These are phyloP conservation scores for Deroptyus accipitrinus DNA, from an alignment of 2,113 vertebrate genomes.

Conservation along the genomic window DNA sequence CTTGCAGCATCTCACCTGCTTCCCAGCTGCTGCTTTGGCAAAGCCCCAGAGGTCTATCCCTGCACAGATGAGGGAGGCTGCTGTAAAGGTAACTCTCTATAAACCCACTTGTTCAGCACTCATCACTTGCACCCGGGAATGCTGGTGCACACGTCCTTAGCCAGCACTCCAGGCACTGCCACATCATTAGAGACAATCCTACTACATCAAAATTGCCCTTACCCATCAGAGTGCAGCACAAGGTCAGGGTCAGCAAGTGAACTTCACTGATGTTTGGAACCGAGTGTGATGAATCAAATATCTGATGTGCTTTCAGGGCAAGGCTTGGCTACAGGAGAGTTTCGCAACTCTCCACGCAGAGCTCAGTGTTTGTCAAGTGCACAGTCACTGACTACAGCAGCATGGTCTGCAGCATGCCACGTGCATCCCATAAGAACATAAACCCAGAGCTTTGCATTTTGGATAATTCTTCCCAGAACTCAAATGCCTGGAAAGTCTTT, in stretches of 20 bases:
- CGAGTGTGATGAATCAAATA: background rate
- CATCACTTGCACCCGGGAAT: background rate
- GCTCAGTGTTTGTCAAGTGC: background rate
- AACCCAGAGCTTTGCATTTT: constrained; percentile 1
- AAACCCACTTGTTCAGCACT: background rate
- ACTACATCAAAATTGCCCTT: background rate
- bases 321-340: background rate
- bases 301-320: background rate
- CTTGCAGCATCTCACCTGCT: background rate
- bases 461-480: constrained; percentile 45
- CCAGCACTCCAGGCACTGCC: background rate
- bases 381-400: background rate
- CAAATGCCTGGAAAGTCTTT: constrained; percentile 33
- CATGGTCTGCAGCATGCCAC: background rate
- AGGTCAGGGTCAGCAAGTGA: background rate
- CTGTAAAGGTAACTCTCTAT: background rate
- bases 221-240: background rate
- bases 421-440: background rate
- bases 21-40: background rate
- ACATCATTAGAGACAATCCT: background rate
- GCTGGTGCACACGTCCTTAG: background rate
- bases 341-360: background rate
- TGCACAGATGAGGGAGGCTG: background rate
- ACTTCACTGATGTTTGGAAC: background rate
- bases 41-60: background rate